Evolutionary conservation across 2,888 invertebrate genomes (phyloP).

Genomic region (Antheraea assamensis): DNA sequence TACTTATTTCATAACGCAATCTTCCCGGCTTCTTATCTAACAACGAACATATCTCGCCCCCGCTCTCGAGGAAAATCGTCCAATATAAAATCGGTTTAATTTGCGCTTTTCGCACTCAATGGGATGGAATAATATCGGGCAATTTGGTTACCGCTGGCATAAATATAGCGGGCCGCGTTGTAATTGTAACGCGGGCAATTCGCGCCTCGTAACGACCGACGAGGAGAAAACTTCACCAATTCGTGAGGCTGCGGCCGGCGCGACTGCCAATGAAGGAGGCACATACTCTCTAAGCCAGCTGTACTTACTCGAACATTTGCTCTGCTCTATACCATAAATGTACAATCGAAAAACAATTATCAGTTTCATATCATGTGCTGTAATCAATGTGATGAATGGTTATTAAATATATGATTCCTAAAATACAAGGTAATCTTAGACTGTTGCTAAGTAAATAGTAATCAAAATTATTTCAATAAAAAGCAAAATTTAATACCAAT

Average conservation of each 20-base stretch:
- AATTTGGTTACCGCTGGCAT: slow-evolving; percentile 82
- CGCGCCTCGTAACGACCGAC: slow-evolving; percentile 79
- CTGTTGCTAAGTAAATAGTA: neutral
- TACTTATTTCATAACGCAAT: slow-evolving; percentile 82
- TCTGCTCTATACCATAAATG: neutral
- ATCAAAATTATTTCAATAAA: neutral
- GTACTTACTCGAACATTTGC: neutral
- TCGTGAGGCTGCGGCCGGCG: slow-evolving; percentile 51
- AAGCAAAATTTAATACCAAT: neutral
- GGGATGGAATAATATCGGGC: slow-evolving; percentile 83
- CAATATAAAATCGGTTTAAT: slow-evolving; percentile 83
- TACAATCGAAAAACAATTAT: neutral
- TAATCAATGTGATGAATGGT: neutral
- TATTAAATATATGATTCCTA: neutral
- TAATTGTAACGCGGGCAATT: slow-evolving; percentile 81
- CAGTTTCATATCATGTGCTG: neutral
- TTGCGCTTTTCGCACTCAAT: slow-evolving; percentile 83
- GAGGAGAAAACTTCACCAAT: slow-evolving; percentile 78
- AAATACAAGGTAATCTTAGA: neutral
- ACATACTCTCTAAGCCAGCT: neutral
- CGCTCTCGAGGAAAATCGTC: slow-evolving; percentile 79
- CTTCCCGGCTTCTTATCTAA: slow-evolving; percentile 78
- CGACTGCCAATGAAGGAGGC: slow-evolving; percentile 9
- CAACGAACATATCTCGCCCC: slow-evolving; percentile 79
- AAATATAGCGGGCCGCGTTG: slow-evolving; percentile 79